phyloP scores from a whole-genome alignment of 1,140 invertebrate species.

The Micrasema longulum region DNA sequence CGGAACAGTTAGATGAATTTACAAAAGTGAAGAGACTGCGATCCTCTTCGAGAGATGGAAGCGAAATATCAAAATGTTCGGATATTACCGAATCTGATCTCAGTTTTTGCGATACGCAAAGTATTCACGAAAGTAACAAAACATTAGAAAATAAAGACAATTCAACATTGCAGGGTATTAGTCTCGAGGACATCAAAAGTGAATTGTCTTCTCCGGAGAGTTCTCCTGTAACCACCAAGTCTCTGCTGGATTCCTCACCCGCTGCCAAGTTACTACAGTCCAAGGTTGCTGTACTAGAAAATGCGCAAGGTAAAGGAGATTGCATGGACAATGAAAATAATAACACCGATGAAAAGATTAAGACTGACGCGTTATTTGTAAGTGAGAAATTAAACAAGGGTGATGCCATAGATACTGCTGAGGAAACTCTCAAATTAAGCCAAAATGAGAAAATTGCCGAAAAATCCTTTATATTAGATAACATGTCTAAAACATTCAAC shows the following conservation, averaged over 20 bases:
- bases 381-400: slow-evolving; percentile 43
- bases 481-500: slow-evolving; percentile 65
- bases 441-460: slow-evolving; percentile 60
- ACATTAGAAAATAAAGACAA: slow-evolving; percentile 44
- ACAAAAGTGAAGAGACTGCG: slow-evolving; percentile 70
- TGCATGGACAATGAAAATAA: slow-evolving; percentile 55
- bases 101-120: slow-evolving; percentile 70
- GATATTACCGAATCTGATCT: slow-evolving; percentile 73
- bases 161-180: slow-evolving; percentile 21
- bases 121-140: slow-evolving; percentile 53
- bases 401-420: slow-evolving; percentile 50
- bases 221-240: slow-evolving; percentile 57
- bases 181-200: slow-evolving; percentile 24
- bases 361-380: slow-evolving; percentile 50
- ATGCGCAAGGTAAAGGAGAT: slow-evolving; percentile 59
- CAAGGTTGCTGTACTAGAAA: slow-evolving; percentile 58
- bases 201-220: slow-evolving; percentile 42
- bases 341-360: slow-evolving; percentile 56
- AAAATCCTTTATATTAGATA: slow-evolving; percentile 61
- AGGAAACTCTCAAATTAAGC: slow-evolving; percentile 57
- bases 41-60: slow-evolving; percentile 69
- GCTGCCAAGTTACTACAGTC: neutral
- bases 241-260: slow-evolving; percentile 8
- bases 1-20: slow-evolving; percentile 63
- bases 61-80: slow-evolving; percentile 69